Evolutionary conservation across 2,797 vertebrate genomes (phyloP), one percentile per base, ranked within the genome.

Genomic region (Streptopelia turtur): DNA sequence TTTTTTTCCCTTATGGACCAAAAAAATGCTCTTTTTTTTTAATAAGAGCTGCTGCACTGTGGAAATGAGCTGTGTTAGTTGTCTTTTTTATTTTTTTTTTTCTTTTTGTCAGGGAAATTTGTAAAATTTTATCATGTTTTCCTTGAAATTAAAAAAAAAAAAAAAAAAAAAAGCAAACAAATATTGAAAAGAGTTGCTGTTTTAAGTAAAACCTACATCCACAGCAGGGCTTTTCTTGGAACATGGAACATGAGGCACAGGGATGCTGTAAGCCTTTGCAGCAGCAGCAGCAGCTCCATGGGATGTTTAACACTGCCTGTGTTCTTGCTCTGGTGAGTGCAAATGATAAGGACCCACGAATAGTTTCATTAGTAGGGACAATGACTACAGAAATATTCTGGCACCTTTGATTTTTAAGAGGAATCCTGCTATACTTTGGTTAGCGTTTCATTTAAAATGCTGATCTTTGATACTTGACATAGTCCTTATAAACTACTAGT

Each of bases 291-390:
- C 45, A 82, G 14, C 20, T 52, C 45, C 55, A 24, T 2, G 7
- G 33, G 37, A 39, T 0, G 0, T 64, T 61, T 68, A 25, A n/a
- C 16, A 10, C 16, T 45, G 11, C 22, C 47, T 65, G 37, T 63
- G 27, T 17, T 88, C 4, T 3, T 70, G 65, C 60, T 83, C n/a
- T 43, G 28, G 30, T 31, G 35, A 89, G 41, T 53, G 21, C 23
- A 88, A 80, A 35, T 37, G 18, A 12, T 33, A 83, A 87, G 80
- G 90, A 72, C 9, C 6, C 33, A 45, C 27, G 18, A 72, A 5
- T 27, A 22, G 9, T 59, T 84, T 80, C 53, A 53, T 50, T 71
- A 41, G 16, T 21, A 56, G 60, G 74, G 49, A 45, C 5, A 39
- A 18, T 72, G 3, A 15, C 15, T 60, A 57, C 23, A 59, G 9